A percentile compares a stretch with the other conserved stretches of the same genome.
Evolutionary conservation across 2,888 invertebrate species (phyloP).

Genomic region (Diarsia dahlii): DNA sequence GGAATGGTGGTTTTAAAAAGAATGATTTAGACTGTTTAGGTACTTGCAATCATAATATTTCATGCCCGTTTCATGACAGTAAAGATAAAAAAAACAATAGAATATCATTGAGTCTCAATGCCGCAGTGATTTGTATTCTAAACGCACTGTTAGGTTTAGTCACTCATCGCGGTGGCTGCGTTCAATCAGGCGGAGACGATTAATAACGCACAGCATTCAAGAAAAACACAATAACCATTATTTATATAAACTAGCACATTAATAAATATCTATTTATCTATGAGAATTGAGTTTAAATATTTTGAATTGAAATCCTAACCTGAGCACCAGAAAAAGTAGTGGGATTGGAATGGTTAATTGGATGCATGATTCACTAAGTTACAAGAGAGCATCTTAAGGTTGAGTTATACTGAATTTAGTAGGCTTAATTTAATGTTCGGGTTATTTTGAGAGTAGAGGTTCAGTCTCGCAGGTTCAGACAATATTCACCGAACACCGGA

Average conservation of each 20-base stretch:
- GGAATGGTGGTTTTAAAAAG: conserved; percentile 43
- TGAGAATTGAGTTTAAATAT: neutral
- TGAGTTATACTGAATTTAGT: neutral
- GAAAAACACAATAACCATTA: too few relatives aligned
- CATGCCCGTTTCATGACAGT: conserved; percentile 28
- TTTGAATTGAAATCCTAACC: neutral
- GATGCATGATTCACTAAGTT: neutral
- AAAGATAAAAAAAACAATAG: conserved; percentile 55
- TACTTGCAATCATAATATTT: conserved; percentile 28
- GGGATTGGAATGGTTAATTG: too few relatives aligned
- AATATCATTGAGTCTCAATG: conserved; percentile 46
- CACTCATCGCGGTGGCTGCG: conserved; percentile 12
- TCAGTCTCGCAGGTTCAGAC: neutral
- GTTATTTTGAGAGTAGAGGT: neutral
- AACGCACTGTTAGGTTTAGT: conserved; percentile 15
- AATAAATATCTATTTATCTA: neutral
- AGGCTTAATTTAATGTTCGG: neutral
- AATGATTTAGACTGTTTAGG: conserved; percentile 31
- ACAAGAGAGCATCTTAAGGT: neutral
- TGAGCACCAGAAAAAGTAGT: neutral
- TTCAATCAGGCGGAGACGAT: conserved; percentile 9
- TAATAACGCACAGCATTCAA: conserved; percentile 6
- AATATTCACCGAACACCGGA: neutral
- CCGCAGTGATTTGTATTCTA: conserved; percentile 37
- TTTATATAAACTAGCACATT: neutral